Conservation (phyloP, 2,113 vertebrate genomes). For the Notothenia rossii region DNA sequence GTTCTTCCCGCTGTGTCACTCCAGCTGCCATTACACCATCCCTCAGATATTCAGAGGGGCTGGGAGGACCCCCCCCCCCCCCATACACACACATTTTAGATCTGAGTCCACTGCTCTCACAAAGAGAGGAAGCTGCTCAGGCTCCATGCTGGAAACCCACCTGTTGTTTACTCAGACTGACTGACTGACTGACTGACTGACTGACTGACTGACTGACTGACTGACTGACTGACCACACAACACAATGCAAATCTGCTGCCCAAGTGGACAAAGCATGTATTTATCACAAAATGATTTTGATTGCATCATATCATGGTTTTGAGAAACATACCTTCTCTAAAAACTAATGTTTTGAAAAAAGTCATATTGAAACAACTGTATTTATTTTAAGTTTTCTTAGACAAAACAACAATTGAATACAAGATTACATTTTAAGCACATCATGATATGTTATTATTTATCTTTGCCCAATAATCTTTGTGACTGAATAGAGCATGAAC, state of each 20-base stretch:
- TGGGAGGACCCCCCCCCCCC: conserved; percentile 2
- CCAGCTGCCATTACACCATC: conserved; percentile 69
- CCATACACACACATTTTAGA: background rate
- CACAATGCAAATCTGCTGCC: conserved; percentile 2
- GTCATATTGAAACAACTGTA: too few relatives aligned
- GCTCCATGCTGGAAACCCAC: conserved; percentile 38
- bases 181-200: background rate
- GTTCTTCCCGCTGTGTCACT: conserved; percentile 40
- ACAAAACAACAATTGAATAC: too few relatives aligned
- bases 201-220: too few relatives aligned
- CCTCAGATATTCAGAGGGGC: conserved; percentile 61
- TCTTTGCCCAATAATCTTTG: too few relatives aligned
- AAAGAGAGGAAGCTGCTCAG: conserved; percentile 62
- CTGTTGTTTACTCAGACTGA: conserved; percentile 41
- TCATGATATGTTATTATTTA: too few relatives aligned
- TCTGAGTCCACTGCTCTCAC: conserved; percentile 30
- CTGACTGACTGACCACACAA: background rate
- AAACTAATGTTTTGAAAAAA: too few relatives aligned
- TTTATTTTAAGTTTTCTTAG: too few relatives aligned
- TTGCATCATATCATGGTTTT: too few relatives aligned
- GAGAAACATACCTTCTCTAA: too few relatives aligned
- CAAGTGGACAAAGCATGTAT: background rate
- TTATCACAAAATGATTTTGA: background rate
- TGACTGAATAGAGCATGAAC: too few relatives aligned
- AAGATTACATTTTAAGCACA: too few relatives aligned